Percentiles rank a stretch among this genome's conserved stretches.
Evolutionary conservation across 2,888 invertebrate genomes (phyloP).

Genomic region (Yponomeuta plumbellus): DNA sequence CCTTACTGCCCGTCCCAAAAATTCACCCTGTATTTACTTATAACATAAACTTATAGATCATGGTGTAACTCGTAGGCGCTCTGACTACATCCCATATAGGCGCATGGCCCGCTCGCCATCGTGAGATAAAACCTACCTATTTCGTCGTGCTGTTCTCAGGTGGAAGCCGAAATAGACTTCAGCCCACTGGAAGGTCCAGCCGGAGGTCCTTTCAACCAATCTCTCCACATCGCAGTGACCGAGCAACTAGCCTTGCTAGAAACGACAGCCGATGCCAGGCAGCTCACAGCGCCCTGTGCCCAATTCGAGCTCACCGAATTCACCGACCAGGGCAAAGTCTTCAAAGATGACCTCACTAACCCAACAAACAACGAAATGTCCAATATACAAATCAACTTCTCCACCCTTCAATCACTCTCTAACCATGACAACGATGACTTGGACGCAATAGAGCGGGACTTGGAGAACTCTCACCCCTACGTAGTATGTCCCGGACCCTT

Average conservation of each 20-base stretch:
- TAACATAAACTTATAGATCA: no score
- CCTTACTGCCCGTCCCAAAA: no score
- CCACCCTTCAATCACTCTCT: conserved; percentile 36
- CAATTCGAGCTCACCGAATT: conserved; percentile 53
- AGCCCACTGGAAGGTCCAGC: conserved; percentile 20
- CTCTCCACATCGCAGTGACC: conserved; percentile 41
- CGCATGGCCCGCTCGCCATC: no score
- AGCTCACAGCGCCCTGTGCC: conserved; percentile 36
- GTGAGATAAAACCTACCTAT: no score
- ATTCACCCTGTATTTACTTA: no score
- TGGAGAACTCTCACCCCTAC: conserved; percentile 34
- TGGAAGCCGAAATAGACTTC: conserved; percentile 44
- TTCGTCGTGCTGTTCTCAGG: no score
- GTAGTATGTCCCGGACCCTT: conserved; percentile 35
- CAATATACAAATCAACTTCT: conserved; percentile 55
- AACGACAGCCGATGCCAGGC: conserved; percentile 35
- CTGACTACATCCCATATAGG: no score
- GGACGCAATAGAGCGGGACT: conserved; percentile 53
- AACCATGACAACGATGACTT: conserved; percentile 43
- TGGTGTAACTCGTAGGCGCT: no score
- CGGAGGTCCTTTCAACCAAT: conserved; percentile 28
- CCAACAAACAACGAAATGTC: conserved; percentile 42
- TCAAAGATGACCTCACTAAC: conserved; percentile 44
- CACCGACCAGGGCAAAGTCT: conserved; percentile 48
- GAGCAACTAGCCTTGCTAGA: conserved; percentile 46